phyloP scores from a whole-genome alignment of 2,113 vertebrate species.

The Apistogramma diplotaenia region DNA sequence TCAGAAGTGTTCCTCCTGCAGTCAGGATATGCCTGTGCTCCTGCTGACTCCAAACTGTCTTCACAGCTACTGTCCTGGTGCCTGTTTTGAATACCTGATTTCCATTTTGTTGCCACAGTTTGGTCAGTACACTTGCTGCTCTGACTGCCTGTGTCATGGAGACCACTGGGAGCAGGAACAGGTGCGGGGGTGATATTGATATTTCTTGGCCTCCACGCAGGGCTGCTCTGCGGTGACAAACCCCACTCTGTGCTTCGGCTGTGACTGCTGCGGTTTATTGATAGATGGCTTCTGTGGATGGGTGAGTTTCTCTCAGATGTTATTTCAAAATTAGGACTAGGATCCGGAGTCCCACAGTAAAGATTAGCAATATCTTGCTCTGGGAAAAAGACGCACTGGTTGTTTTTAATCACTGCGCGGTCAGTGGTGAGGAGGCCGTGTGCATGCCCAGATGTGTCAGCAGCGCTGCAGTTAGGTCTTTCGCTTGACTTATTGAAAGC shows the following conservation, averaged over 20 bases:
- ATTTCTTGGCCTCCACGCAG: not conserved
- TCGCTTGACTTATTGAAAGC: not conserved
- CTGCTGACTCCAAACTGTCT: not conserved
- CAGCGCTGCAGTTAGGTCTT: not conserved
- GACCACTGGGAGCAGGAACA: not conserved
- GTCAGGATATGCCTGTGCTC: not conserved
- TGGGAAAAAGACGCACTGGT: not conserved
- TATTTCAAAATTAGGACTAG: not conserved
- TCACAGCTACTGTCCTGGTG: not conserved
- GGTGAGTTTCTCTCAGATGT: not conserved
- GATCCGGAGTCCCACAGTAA: not conserved
- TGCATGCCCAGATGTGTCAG: not conserved
- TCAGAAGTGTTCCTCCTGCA: not conserved
- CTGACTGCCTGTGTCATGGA: not conserved
- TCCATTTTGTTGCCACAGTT: not conserved
- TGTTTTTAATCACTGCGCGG: not conserved
- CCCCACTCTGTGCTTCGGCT: not conserved
- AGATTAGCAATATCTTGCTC: not conserved
- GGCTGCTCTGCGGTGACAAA: not conserved
- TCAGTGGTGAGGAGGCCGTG: not conserved
- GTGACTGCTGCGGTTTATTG: not conserved
- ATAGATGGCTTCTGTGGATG: not conserved
- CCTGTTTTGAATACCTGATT: not conserved
- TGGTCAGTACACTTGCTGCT: not conserved
- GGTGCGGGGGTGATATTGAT: not conserved